Percentiles rank a stretch among this genome's conserved stretches.
These are phyloP conservation scores for Pollachius pollachius DNA, from an alignment of 2,113 vertebrate genomes.

Conservation along the genomic window DNA sequence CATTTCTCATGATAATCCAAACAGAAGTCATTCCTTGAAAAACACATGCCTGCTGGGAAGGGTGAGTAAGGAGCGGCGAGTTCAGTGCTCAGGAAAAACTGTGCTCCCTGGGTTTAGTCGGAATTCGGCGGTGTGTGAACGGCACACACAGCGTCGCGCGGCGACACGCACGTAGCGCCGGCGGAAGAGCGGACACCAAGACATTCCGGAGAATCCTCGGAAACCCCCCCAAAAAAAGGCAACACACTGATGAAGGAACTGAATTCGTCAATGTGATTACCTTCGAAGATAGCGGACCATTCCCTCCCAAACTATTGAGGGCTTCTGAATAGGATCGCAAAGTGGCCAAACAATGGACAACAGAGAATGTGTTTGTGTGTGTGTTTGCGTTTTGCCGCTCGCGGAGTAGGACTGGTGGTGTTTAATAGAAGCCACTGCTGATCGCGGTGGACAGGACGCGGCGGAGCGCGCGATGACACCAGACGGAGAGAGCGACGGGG, in stretches of 20 bases:
- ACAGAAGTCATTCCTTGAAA: constrained; percentile 16
- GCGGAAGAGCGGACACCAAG: constrained; percentile 45
- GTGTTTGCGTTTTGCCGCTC: too few relatives aligned
- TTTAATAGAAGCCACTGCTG: neutral
- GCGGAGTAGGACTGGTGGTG: neutral
- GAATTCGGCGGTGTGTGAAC: constrained; percentile 60
- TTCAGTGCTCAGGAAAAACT: constrained; percentile 40
- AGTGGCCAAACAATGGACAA: too few relatives aligned
- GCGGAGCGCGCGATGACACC: constrained; percentile 5
- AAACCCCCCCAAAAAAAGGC: neutral
- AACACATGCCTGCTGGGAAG: constrained; percentile 53
- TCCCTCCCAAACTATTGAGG: too few relatives aligned
- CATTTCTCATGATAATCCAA: neutral
- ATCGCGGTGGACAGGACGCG: neutral
- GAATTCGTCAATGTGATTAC: too few relatives aligned
- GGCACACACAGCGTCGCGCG: constrained; percentile 4
- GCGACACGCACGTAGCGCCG: constrained; percentile 26
- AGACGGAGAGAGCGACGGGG: constrained; percentile 25
- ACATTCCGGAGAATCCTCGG: constrained; percentile 35
- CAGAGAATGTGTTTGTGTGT: too few relatives aligned
- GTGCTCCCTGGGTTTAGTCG: constrained; percentile 41
- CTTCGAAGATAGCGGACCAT: too few relatives aligned
- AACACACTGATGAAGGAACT: too few relatives aligned
- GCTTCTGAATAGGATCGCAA: too few relatives aligned
- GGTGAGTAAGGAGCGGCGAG: constrained; percentile 42